A percentile compares a stretch with the other conserved stretches of the same genome.
Evolutionary conservation across 2,797 vertebrate species (phyloP).

Genomic region (Triplophysa bombifrons): DNA sequence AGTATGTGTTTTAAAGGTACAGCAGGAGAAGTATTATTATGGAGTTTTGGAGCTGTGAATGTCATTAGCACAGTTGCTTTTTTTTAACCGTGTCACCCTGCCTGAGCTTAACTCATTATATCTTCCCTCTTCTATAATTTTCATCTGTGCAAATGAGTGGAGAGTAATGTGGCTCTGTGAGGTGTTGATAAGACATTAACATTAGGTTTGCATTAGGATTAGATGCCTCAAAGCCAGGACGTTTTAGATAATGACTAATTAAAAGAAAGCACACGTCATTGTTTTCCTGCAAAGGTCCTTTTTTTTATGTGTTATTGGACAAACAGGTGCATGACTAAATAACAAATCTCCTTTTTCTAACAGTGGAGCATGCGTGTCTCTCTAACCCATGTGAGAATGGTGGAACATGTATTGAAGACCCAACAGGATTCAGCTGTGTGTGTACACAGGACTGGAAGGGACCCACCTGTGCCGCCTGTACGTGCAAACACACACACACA

Average conservation of each 20-base stretch:
- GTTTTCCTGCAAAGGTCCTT: not conserved
- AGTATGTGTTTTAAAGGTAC: too few species aligned
- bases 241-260: not conserved
- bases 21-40: too few species aligned
- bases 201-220: not conserved
- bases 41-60: not conserved
- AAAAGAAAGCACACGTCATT: not conserved
- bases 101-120: not conserved
- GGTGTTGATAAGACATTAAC: slow-evolving; percentile 17
- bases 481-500: not conserved
- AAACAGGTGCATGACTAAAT: not conserved
- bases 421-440: slow-evolving; percentile 73
- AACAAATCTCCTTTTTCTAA: slow-evolving; percentile 2
- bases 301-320: not conserved
- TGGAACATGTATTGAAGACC: slow-evolving; percentile 75
- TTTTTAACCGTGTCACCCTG: not conserved
- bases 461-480: slow-evolving; percentile 75
- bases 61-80: not conserved
- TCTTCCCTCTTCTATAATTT: not conserved
- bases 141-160: slow-evolving; percentile 2
- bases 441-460: slow-evolving; percentile 76
- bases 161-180: slow-evolving; percentile 2
- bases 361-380: slow-evolving; percentile 81
- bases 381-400: slow-evolving; percentile 76
- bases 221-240: not conserved